These are phyloP conservation scores for Dermatemys mawii DNA, from an alignment of 2,113 vertebrate species.

Conservation along the genomic window DNA sequence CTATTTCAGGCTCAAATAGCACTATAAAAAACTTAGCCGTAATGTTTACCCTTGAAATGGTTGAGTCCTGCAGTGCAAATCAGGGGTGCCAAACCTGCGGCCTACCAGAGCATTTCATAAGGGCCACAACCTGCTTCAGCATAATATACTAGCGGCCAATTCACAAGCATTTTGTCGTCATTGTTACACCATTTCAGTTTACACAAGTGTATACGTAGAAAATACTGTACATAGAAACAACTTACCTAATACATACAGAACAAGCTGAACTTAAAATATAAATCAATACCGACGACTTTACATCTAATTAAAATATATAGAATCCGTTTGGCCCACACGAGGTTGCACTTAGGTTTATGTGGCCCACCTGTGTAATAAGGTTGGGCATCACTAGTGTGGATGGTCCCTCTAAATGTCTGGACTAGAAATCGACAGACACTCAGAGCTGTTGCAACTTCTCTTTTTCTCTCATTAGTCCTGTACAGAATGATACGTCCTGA, in stretches of 20 bases:
- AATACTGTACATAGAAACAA: background rate
- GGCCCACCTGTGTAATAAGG: background rate
- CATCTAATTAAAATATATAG: background rate
- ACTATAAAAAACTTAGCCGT: background rate
- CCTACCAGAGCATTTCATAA: background rate
- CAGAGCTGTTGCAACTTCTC: background rate
- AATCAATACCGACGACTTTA: background rate
- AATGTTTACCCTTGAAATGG: background rate
- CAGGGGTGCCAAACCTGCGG: background rate
- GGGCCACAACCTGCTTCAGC: background rate
- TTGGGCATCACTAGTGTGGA: background rate
- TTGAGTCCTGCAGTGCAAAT: background rate
- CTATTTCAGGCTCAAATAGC: background rate
- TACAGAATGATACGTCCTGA: background rate
- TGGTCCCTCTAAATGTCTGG: background rate
- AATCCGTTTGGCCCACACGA: background rate
- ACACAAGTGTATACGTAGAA: background rate
- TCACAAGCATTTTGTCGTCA: background rate
- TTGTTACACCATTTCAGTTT: background rate
- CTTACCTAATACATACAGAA: background rate
- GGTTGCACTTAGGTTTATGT: background rate
- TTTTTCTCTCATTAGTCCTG: background rate
- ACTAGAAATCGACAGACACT: background rate
- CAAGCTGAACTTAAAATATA: background rate
- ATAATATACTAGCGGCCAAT: background rate